These are phyloP conservation scores for silkworm (Bombyx mori) DNA, from an alignment of 1,140 invertebrate genomes.

Conservation along the genomic window ASM3026992v2 NC_085126.1:9374501-9375000, in stretches of 20 bases:
- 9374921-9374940: constrained; percentile 78
- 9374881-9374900: constrained; percentile 72
- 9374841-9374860: too few relatives aligned
- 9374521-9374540: constrained; percentile 63
- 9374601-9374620: constrained; percentile 76
- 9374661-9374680: constrained; percentile 83
- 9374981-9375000: constrained; percentile 81
- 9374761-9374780: too few relatives aligned
- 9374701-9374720: constrained; percentile 79
- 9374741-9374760: too few relatives aligned
- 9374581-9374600: constrained; percentile 70
- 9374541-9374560: constrained; percentile 47
- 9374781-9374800: too few relatives aligned
- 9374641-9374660: constrained; percentile 79
- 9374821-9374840: too few relatives aligned
- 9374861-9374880: too few relatives aligned
- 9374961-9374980: constrained; percentile 79
- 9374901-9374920: constrained; percentile 84
- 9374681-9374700: constrained; percentile 82
- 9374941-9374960: constrained; percentile 80
- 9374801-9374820: too few relatives aligned
- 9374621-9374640: constrained; percentile 77
- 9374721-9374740: neutral
- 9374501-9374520: constrained; percentile 66
- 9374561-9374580: constrained; percentile 38